phyloP scores from a whole-genome alignment of 2,113 vertebrate genomes.

The Lathamus discolor region DNA sequence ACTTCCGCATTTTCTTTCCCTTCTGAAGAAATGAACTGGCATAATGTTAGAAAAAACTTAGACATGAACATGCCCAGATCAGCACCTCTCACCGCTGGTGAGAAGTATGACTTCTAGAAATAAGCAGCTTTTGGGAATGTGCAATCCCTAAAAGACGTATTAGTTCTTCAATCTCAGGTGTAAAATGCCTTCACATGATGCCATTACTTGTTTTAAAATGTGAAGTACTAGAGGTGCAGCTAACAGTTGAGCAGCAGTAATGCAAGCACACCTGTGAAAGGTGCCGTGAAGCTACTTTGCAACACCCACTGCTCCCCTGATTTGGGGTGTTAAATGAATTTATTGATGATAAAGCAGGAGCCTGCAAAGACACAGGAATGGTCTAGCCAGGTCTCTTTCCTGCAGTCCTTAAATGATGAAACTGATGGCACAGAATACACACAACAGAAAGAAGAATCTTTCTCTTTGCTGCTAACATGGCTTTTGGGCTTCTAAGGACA shows the following conservation, averaged over 20 bases:
- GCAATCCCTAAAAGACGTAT: background rate
- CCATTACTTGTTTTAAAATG: background rate
- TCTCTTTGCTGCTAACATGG: background rate
- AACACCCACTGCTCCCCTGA: background rate
- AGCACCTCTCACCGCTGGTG: background rate
- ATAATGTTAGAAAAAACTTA: background rate
- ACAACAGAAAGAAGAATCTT: background rate
- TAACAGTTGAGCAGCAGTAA: background rate
- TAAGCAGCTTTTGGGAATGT: background rate
- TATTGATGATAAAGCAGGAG: background rate
- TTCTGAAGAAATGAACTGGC: background rate
- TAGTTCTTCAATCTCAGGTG: background rate
- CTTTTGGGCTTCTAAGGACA: background rate
- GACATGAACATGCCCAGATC: background rate
- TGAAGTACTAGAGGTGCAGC: background rate
- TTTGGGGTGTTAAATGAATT: background rate
- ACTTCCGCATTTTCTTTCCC: background rate
- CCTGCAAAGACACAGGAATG: background rate
- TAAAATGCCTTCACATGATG: background rate
- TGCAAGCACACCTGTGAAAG: background rate
- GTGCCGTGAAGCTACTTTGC: rapidly evolving
- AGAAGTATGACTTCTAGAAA: background rate
- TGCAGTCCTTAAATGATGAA: background rate
- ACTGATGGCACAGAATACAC: background rate
- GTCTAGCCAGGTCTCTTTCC: background rate